Evolutionary conservation across 1,140 invertebrate species (phyloP).

Genomic region (Mya arenaria): DNA sequence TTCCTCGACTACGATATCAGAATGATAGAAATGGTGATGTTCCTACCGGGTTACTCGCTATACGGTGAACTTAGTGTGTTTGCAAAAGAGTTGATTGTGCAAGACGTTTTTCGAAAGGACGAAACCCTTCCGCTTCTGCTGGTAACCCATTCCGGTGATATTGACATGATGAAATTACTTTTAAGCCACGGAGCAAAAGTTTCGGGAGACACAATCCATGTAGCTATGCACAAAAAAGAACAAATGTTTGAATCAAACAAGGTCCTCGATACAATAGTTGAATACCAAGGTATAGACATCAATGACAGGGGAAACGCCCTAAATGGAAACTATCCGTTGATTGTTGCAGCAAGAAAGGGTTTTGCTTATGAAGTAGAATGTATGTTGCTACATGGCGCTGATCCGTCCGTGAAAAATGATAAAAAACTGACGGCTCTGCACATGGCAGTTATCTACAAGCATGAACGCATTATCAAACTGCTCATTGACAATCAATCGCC

Average conservation of each 20-base stretch:
- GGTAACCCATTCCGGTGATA: neutral
- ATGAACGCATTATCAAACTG: neutral
- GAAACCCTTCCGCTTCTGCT: neutral
- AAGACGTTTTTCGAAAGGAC: neutral
- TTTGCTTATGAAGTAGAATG: neutral
- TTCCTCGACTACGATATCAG: constrained; percentile 37
- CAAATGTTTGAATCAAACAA: too few relatives aligned
- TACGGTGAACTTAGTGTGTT: neutral
- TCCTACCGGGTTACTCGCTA: constrained; percentile 7
- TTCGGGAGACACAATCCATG: constrained; percentile 9
- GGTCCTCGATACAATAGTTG: neutral
- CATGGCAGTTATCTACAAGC: neutral
- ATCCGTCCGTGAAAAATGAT: neutral
- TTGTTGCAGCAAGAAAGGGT: neutral
- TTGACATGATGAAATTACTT: neutral
- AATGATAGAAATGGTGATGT: constrained; percentile 7
- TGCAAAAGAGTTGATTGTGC: neutral
- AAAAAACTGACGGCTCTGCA: neutral
- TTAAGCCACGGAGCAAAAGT: neutral
- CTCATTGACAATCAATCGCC: neutral
- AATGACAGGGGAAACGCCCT: neutral
- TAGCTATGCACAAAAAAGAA: constrained; percentile 2
- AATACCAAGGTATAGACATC: neutral
- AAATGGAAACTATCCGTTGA: neutral
- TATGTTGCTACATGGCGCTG: neutral